phyloP scores from a whole-genome alignment of 2,113 vertebrate species.

The Zootoca vivipara region DNA sequence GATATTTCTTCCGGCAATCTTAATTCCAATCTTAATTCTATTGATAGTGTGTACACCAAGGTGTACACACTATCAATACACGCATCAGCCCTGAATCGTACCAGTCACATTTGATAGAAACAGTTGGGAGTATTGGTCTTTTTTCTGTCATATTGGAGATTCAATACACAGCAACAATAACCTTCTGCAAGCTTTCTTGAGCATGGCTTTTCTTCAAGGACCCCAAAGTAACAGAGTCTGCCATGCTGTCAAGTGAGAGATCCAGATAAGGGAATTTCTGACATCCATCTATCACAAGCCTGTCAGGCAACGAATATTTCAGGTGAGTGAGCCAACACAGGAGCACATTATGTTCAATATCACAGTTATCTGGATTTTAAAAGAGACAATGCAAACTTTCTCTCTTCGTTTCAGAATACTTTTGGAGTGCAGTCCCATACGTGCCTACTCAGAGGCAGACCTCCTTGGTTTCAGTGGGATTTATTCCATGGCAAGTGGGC shows the following conservation, averaged over 20 bases:
- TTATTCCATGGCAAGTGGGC: background rate
- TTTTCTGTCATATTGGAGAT: constrained; percentile 60
- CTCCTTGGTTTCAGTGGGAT: background rate
- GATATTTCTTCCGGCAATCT: no score
- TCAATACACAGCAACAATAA: constrained; percentile 58
- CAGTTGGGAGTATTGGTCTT: rapidly evolving
- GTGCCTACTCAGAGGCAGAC: background rate
- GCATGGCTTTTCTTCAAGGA: constrained; percentile 68
- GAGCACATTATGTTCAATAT: constrained; percentile 67
- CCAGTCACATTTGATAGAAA: constrained; percentile 10
- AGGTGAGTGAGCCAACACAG: constrained; percentile 73
- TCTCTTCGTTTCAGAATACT: constrained; percentile 22
- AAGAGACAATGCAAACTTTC: constrained; percentile 51
- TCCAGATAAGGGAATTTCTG: constrained; percentile 73
- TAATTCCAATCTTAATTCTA: no score
- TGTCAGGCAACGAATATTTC: constrained; percentile 44
- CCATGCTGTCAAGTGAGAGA: constrained; percentile 70
- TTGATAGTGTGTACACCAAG: no score
- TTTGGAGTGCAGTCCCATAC: constrained; percentile 22
- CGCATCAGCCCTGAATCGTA: background rate
- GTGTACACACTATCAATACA: background rate
- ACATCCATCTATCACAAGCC: constrained; percentile 74
- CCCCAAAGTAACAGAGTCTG: constrained; percentile 71
- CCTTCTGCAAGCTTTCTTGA: constrained; percentile 48
- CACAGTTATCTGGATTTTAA: constrained; percentile 59